phyloP scores from a whole-genome alignment of 2,888 invertebrate species.

The Loripinus fragilis region DNA sequence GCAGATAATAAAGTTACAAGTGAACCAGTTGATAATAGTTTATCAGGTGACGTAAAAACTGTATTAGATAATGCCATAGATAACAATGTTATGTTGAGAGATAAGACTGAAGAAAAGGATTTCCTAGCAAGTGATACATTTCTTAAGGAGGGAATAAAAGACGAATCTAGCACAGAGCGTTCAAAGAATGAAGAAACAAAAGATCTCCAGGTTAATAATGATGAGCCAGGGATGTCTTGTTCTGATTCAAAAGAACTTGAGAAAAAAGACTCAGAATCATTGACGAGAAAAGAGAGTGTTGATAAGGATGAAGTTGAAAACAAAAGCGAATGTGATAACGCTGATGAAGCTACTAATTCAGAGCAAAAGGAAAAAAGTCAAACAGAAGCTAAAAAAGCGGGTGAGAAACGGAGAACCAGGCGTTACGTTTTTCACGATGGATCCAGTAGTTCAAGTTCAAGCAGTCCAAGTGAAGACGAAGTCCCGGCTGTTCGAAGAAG shows the following conservation, averaged over 20 bases:
- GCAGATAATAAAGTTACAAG: background rate
- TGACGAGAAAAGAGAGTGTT: background rate
- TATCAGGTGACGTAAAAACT: slow-evolving; percentile 32
- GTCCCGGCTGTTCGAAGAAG: background rate
- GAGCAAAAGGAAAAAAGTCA: slow-evolving; percentile 1
- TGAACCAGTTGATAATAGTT: slow-evolving; percentile 27
- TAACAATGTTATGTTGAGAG: background rate
- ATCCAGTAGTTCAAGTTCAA: slow-evolving; percentile 19
- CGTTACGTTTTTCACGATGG: slow-evolving; percentile 13
- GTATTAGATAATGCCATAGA: slow-evolving; percentile 20
- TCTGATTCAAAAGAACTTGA: background rate
- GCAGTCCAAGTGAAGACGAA: slow-evolving; percentile 1
- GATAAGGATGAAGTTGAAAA: background rate
- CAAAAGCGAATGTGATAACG: slow-evolving; percentile 6
- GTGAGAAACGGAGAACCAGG: slow-evolving; percentile 13
- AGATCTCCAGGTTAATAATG: background rate
- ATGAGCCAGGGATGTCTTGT: background rate
- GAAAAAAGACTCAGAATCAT: background rate
- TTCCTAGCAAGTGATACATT: background rate
- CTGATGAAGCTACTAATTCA: slow-evolving; percentile 11
- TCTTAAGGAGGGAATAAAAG: background rate
- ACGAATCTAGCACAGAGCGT: background rate
- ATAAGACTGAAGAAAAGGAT: background rate
- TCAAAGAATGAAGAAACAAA: background rate
- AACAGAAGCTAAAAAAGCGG: background rate